Evolutionary conservation across 1,140 invertebrate genomes (phyloP).

Genomic region (Drosophila kepulauana): DNA sequence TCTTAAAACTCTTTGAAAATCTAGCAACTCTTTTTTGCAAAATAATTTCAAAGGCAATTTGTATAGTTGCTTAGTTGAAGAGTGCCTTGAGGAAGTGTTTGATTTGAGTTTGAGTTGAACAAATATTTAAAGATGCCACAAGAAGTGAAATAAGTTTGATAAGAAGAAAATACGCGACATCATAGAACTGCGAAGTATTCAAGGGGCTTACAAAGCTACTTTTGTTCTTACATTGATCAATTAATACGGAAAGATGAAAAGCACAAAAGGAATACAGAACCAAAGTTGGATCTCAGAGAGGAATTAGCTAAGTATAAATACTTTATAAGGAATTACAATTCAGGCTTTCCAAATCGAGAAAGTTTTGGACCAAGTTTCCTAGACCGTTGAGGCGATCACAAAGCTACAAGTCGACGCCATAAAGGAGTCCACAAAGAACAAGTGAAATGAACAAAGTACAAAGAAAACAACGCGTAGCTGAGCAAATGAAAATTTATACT

Average conservation of each 20-base stretch:
- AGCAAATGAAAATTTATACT: slow-evolving; percentile 11
- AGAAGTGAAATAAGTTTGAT: background rate
- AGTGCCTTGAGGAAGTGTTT: background rate
- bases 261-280: background rate
- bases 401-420: background rate
- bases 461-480: background rate
- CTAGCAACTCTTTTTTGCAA: background rate
- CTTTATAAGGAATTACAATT: background rate
- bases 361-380: background rate
- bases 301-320: slow-evolving; percentile 1
- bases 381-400: slow-evolving; percentile 3
- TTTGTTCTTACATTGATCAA: slow-evolving; percentile 9
- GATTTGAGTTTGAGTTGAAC: background rate
- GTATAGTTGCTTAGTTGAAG: slow-evolving; percentile 4
- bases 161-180: too few species aligned
- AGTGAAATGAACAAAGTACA: background rate
- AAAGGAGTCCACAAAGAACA: background rate
- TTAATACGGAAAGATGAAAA: background rate
- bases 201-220: too few species aligned
- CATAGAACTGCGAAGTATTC: too few species aligned
- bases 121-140: background rate
- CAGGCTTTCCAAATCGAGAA: background rate
- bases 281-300: background rate
- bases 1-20: background rate
- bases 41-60: too few species aligned